Base-by-base conservation (phyloP, 2,113 vertebrate genomes). In the Dasyprocta punctata region DNA sequence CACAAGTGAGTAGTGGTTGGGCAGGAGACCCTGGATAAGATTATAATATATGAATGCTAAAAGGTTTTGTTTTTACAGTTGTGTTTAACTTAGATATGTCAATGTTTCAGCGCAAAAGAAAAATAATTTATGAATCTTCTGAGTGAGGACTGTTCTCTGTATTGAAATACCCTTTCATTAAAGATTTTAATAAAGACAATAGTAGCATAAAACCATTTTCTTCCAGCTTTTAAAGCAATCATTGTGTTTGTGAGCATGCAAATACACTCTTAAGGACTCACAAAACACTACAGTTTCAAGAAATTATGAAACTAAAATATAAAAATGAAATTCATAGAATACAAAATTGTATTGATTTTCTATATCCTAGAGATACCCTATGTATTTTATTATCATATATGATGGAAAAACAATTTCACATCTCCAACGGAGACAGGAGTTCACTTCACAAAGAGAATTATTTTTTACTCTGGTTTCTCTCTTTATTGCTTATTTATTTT, bases 251-350 rank as follows among this genome's bases (percentile, higher is more conserved):
- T 22, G 17, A 58, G 14, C 47, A 9, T 93, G 47, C 61, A 49
- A 24, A 13, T 82, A 47, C 2, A 67, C 10, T 83, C 16, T 28
- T 54, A 67, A 82, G 6, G 33, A 44, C 5, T 9, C 19, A 41
- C 3, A 73, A 61, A 63, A 82, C 90, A 17, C 41, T 77, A 52
- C 75, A 85, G 20, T 17, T 63, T 85, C 81, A 94, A 85, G 1
- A 85, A 41, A 38, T 24, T 19, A 20, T 71, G 28, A 80, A 88
- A 47, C 41, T 75, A 58, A n/a, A 87, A 63, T 58, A n/a, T 67
- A 33, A 61, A 80, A 93, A 54, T 52, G 61, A 61, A 92, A 54
- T 80, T 89, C 14, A 61, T 80, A 7, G 4, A 90, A 67, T 83
- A 3, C 3, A 69, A 86, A 90, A 36, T 41, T 7, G 4, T 87